A percentile compares a stretch with the other conserved stretches of the same genome.
These are phyloP conservation scores for Peromyscus californicus DNA, from an alignment of 2,113 vertebrate genomes.

Conservation along the genomic window DNA sequence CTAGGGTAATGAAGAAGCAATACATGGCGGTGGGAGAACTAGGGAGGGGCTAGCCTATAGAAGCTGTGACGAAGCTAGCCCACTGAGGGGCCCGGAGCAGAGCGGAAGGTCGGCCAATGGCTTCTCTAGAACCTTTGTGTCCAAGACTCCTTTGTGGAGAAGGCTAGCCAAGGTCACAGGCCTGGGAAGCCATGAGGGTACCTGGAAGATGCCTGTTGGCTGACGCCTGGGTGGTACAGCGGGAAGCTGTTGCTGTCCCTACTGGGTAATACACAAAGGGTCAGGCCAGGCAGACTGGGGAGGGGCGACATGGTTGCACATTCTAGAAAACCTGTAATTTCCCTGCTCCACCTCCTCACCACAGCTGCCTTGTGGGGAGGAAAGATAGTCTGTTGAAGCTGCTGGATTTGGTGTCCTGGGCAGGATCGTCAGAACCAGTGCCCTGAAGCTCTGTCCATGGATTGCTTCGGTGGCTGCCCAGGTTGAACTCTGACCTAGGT, in stretches of 20 bases:
- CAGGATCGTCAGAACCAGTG: not conserved
- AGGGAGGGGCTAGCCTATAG: not conserved
- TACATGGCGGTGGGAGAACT: not conserved
- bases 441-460: not conserved
- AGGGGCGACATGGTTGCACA: not conserved
- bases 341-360: not conserved
- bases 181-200: not conserved
- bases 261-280: not conserved
- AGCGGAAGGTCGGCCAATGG: too few relatives aligned
- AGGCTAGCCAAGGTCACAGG: not conserved
- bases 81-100: not conserved
- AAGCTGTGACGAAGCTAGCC: not conserved
- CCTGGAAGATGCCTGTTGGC: not conserved
- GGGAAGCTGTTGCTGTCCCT: not conserved
- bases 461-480: not conserved
- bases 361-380: not conserved
- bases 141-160: not conserved
- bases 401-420: not conserved
- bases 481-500: not conserved
- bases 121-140: not conserved
- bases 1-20: not conserved
- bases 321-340: not conserved
- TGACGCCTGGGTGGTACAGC: not conserved
- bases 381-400: not conserved
- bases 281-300: not conserved